Evolutionary conservation across 2,113 vertebrate genomes (phyloP).

Genomic region (Arvicanthis niloticus): DNA sequence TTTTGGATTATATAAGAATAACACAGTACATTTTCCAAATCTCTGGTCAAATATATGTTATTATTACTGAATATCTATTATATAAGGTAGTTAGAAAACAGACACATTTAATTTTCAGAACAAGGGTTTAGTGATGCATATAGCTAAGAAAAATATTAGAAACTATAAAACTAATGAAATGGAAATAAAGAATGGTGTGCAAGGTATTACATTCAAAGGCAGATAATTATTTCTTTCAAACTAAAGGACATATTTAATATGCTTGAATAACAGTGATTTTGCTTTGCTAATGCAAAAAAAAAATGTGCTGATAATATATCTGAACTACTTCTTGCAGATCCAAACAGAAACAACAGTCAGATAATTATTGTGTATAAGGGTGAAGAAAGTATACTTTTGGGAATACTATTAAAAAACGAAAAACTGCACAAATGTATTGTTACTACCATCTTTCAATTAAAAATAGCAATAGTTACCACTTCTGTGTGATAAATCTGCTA

Average conservation of each 20-base stretch:
- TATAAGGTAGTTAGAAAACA: neutral
- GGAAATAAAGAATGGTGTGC: neutral
- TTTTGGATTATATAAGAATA: slow-evolving; percentile 4
- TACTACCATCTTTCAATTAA: neutral
- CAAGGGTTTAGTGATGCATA: neutral
- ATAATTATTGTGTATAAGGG: neutral
- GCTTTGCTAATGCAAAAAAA: neutral
- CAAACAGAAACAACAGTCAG: neutral
- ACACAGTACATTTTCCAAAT: neutral
- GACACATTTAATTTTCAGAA: neutral
- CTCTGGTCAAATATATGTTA: neutral
- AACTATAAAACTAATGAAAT: neutral
- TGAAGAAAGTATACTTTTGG: neutral
- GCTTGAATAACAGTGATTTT: neutral
- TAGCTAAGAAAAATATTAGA: neutral
- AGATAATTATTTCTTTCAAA: neutral
- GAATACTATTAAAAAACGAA: no score
- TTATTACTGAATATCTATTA: neutral
- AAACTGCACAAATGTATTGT: neutral
- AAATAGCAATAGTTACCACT: neutral
- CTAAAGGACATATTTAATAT: neutral
- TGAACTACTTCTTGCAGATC: neutral
- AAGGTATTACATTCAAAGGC: neutral
- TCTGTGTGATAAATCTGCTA: neutral
- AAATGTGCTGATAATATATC: neutral